Evolutionary conservation across 2,888 invertebrate species (phyloP).

Genomic region (Drosophila cognata): DNA sequence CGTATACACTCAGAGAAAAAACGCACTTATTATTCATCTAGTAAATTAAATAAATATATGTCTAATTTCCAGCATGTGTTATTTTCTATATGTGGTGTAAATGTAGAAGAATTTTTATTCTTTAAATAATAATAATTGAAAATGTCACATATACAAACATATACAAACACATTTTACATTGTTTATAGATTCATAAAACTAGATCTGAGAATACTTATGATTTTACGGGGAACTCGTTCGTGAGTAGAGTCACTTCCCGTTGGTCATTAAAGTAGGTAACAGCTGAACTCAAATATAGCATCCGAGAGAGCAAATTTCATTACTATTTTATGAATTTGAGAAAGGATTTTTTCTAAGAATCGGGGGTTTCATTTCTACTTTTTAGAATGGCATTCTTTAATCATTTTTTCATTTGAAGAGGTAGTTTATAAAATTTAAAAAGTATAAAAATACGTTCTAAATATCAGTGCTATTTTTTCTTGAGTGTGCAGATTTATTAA

Average conservation of each 20-base stretch:
- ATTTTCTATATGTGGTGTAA: background rate
- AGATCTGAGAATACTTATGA: background rate
- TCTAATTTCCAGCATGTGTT: background rate
- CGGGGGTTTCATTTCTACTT: background rate
- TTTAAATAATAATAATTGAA: background rate
- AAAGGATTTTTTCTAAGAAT: background rate
- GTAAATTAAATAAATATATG: background rate
- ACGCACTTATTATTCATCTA: slow-evolving; percentile 3
- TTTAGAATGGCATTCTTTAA: background rate
- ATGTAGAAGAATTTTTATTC: background rate
- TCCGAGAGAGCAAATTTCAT: too few species aligned
- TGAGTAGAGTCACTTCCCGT: background rate
- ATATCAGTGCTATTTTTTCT: background rate
- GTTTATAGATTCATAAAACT: background rate
- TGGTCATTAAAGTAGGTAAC: background rate
- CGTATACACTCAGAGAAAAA: slow-evolving; percentile 16
- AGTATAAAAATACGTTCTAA: background rate
- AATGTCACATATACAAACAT: background rate
- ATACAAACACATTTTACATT: background rate
- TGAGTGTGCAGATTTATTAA: slow-evolving; percentile 29
- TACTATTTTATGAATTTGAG: background rate
- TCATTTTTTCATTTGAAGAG: background rate
- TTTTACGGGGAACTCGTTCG: background rate
- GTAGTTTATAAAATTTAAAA: background rate
- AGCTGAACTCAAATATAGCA: background rate